Conservation (phyloP, 2,113 vertebrate species). For the Neolamprologus devosi region DNA sequence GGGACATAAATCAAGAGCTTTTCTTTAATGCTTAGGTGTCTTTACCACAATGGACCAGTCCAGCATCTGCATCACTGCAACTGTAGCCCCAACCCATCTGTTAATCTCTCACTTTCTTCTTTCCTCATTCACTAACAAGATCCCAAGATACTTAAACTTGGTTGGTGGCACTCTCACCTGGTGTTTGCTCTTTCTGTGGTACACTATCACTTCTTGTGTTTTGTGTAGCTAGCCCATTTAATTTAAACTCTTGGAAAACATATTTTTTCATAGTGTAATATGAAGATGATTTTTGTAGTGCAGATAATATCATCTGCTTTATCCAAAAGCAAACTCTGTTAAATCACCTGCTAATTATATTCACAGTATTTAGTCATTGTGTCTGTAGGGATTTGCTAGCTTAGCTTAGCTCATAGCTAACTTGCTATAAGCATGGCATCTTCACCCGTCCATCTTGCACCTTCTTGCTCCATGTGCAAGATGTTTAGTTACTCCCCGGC, state of each 20-base stretch:
- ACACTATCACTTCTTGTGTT: neutral
- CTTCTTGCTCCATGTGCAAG: neutral
- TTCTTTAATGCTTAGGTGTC: neutral
- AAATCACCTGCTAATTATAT: neutral
- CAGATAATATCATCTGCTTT: neutral
- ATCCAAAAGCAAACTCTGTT: neutral
- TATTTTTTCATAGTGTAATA: neutral
- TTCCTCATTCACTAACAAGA: accelerated
- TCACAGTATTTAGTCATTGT: neutral
- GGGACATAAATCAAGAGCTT: neutral
- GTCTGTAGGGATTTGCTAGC: neutral
- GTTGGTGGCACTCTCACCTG: neutral
- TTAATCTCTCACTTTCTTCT: neutral
- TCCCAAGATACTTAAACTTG: neutral
- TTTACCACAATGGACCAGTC: neutral
- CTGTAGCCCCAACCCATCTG: neutral
- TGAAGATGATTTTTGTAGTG: neutral
- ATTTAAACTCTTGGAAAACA: neutral
- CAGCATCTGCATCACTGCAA: neutral
- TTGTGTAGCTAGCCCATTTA: neutral
- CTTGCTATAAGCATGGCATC: neutral
- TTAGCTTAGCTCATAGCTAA: neutral
- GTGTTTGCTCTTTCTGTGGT: neutral
- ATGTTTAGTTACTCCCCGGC: neutral
- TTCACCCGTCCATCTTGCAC: neutral